A percentile compares a stretch with the other conserved stretches of the same genome.
phyloP scores from a whole-genome alignment of 2,888 invertebrate genomes.

The Argynnis bischoffii region DNA sequence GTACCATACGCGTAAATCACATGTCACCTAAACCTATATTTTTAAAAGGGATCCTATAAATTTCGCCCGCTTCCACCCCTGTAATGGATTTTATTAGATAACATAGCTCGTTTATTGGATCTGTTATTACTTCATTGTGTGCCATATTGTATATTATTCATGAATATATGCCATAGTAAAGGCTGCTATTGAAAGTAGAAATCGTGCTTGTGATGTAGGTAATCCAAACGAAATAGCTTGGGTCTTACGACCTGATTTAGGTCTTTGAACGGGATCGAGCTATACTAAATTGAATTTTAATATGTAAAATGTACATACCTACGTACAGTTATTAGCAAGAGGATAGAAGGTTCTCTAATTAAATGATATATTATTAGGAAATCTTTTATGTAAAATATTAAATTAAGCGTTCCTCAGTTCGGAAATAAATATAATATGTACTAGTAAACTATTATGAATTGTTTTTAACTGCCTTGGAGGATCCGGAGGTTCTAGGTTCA shows the following conservation, averaged over 20 bases:
- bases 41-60: conserved; percentile 65
- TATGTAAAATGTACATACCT: not conserved
- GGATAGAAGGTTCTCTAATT: no score
- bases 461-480: no score
- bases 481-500: no score
- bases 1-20: conserved; percentile 51
- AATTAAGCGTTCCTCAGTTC: no score
- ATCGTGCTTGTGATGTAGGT: conserved; percentile 15
- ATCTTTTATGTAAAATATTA: no score
- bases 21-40: conserved; percentile 50
- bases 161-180: conserved; percentile 13
- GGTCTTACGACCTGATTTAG: conserved; percentile 23
- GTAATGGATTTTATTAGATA: conserved; percentile 25
- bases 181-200: conserved; percentile 18
- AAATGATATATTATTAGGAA: no score
- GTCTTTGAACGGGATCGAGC: conserved; percentile 7
- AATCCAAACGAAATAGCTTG: conserved; percentile 19
- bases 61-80: conserved; percentile 44
- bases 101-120: conserved; percentile 11
- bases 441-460: no score
- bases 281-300: conserved; percentile 15
- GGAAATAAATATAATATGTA: no score
- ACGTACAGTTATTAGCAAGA: no score
- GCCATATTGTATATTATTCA: conserved; percentile 29
- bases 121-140: conserved; percentile 22